These are phyloP conservation scores for Plutella xylostella DNA, from an alignment of 2,888 invertebrate species.

Conservation along the genomic window DNA sequence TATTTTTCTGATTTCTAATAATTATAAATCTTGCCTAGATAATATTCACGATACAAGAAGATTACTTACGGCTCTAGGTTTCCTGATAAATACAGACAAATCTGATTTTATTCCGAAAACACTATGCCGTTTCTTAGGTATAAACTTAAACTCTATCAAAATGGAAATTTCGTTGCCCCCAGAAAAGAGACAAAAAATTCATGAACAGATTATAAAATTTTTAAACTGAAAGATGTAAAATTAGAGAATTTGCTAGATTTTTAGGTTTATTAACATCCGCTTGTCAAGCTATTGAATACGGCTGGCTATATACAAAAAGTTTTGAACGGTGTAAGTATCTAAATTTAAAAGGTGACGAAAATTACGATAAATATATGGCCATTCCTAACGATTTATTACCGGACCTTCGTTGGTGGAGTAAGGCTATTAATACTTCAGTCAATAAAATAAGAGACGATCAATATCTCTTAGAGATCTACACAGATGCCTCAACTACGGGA, in stretches of 20 bases:
- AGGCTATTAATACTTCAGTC: background rate
- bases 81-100: background rate
- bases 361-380: constrained; percentile 2
- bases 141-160: background rate
- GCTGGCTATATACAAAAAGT: constrained; percentile 6
- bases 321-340: constrained; percentile 3
- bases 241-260: constrained; percentile 1
- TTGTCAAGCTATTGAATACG: constrained; percentile 1
- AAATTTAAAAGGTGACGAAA: background rate
- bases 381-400: background rate
- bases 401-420: constrained; percentile 1
- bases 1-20: background rate
- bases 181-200: background rate
- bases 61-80: background rate
- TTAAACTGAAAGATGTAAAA: background rate
- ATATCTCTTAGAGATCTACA: background rate
- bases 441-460: background rate
- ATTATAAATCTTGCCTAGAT: background rate
- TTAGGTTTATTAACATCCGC: background rate
- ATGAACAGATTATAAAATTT: background rate
- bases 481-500: constrained; percentile 1
- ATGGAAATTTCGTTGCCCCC: background rate
- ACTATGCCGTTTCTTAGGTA: background rate
- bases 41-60: background rate
- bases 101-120: background rate